Evolutionary conservation across 2,113 vertebrate genomes (phyloP), one percentile per base, ranked within the genome.

Genomic region (Brachyistius frenatus): DNA sequence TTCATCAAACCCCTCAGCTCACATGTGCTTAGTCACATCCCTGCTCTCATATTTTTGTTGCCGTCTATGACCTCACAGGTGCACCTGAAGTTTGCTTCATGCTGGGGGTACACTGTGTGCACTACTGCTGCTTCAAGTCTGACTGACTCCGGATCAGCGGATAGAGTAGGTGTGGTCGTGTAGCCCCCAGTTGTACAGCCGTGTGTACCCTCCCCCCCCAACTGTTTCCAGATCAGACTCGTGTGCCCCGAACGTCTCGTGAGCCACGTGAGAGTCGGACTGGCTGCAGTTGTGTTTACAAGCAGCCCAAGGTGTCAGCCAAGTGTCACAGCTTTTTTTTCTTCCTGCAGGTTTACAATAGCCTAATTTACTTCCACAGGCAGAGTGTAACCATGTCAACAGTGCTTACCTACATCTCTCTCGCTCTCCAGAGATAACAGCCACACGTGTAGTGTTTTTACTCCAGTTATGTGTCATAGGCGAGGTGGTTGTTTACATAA

Each of bases 221-320:
- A 71, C 88, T 80, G 85, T 76, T 89, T 81, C 72, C 72, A 87
- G 87, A 91, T 88, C 87, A 86, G 72, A 65, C 41, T 68, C 5
- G 57, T 52, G 50, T 33, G n/a, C 47, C 23, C 75, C 10, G 49
- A 54, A 53, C 32, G 37, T 60, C 81, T 88, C 5, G 14, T 53
- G 57, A 23, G 73, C 76, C 83, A 88, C 57, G 86, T 88, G 86
- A 81, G 37, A 66, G 76, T 74, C 55, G 44, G 80, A 70, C 81
- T 76, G 76, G 73, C 85, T 65, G 70, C 69, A 56, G 65, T 88
- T 90, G 76, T 93, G 92, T 93, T 92, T 93, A 93, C 91, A 92
- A 88, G 89, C 86, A 79, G 66, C 54, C 68, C 69, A 66, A 86
- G 86, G 88, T 91, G 92, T 90, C 90, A 91, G 86, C 86, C 85